phyloP scores from a whole-genome alignment of 2,797 vertebrate genomes.

The Phalloptychus januarius region DNA sequence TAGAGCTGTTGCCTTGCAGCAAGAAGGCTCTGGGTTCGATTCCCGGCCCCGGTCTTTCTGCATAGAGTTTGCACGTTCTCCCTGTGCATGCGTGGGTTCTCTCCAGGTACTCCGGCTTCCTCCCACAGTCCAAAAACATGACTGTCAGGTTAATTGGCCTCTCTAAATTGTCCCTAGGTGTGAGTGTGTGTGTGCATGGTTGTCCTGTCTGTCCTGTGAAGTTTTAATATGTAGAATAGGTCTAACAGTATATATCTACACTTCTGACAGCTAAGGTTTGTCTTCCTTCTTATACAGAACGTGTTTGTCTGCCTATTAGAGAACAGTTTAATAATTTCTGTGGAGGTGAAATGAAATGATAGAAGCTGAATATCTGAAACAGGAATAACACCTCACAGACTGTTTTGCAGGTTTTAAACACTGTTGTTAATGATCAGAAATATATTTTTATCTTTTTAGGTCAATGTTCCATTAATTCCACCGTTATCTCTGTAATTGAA shows the following conservation, averaged over 20 bases:
- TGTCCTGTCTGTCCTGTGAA: no score
- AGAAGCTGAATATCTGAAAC: constrained; percentile 1
- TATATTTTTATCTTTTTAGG: constrained; percentile 21
- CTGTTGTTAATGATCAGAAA: background rate
- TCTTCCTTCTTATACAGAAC: constrained; percentile 30
- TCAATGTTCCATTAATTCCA: background rate
- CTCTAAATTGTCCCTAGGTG: no score
- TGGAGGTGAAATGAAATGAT: constrained; percentile 36
- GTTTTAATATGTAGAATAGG: constrained; percentile 15
- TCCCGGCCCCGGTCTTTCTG: no score
- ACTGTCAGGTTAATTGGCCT: no score
- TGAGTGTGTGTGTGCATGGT: no score
- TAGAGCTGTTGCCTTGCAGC: no score
- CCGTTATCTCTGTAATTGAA: background rate
- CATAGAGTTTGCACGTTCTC: no score
- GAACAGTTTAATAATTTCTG: background rate
- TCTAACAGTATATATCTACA: constrained; percentile 11
- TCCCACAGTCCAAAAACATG: no score
- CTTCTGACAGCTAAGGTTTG: constrained; percentile 23
- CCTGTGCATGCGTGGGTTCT: no score
- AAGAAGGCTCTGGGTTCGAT: no score
- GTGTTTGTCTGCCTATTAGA: constrained; percentile 24
- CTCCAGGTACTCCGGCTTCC: no score
- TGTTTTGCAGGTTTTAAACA: constrained; percentile 25
- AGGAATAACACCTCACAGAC: constrained; percentile 24